Evolutionary conservation across 2,797 vertebrate genomes (phyloP).

Genomic region (Rhadinocentrus ornatus): DNA sequence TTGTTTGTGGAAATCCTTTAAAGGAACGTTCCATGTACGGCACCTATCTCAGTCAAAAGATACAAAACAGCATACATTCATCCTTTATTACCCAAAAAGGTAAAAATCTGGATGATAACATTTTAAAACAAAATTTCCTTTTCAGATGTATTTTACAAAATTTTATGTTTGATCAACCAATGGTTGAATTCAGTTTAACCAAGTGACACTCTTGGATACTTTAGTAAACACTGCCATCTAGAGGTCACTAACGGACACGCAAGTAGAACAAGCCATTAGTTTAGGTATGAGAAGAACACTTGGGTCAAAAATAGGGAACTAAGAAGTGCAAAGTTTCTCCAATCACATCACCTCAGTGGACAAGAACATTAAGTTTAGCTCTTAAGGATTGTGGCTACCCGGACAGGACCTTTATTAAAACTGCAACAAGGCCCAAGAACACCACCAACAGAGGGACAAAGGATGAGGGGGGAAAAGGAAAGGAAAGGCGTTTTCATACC

Average conservation of each 20-base stretch:
- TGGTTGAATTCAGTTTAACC: neutral
- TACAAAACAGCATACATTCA: neutral
- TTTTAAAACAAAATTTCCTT: neutral
- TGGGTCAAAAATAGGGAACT: too few species aligned
- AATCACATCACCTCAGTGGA: too few species aligned
- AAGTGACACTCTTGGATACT: neutral
- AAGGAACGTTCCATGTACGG: neutral
- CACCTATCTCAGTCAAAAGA: neutral
- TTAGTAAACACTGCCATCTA: conserved; percentile 76
- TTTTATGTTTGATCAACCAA: neutral
- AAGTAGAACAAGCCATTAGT: neutral
- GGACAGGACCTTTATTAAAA: neutral
- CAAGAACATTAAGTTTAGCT: too few species aligned
- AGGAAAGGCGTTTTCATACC: too few species aligned
- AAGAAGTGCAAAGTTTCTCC: too few species aligned
- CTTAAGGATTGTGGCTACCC: too few species aligned
- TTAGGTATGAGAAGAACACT: too few species aligned
- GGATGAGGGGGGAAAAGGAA: too few species aligned
- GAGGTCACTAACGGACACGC: conserved; percentile 35
- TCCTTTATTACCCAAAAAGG: too few species aligned
- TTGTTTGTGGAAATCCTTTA: neutral
- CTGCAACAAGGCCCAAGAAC: neutral
- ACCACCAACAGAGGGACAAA: too few species aligned
- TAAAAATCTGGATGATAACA: neutral
- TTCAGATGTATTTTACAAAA: neutral